Evolutionary conservation across 2,888 invertebrate genomes (phyloP), one percentile per base, ranked within the genome.

Genomic region (Thymelicus sylvestris): DNA sequence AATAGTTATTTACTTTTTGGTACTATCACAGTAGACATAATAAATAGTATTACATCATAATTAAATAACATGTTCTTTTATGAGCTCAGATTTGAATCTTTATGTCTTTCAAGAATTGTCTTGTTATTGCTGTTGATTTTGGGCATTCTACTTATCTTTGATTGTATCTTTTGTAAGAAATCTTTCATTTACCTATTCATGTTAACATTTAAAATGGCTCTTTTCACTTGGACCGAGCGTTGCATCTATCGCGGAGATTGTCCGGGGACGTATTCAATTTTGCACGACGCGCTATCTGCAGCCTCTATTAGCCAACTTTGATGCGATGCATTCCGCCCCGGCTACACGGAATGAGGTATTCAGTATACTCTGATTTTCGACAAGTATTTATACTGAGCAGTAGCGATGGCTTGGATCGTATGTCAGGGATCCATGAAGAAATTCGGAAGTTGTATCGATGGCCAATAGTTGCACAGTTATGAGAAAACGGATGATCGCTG

Each of bases 191-290:
- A 31, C 3, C 3, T 3, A 5, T 31, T 31, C 31, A 31, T 31
- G 31, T 31, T 31, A 31, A 5, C 31, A 31, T 44, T 12, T 0
- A 44, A 7, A 10, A 6, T 10, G 47, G 7, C 60, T 66, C 68
- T 13, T 52, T 7, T 66, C 38, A 64, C 75, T 75, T 50, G 15
- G 15, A 55, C 78, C 79, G 12, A 44, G 19, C 70, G 74, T 75
- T 80, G 84, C 85, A 85, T 65, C 91, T 89, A 87, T 88, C 86
- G 89, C 81, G 84, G 87, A 91, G 90, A 91, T 92, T 91, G 90
- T 88, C 85, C 84, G 80, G 88, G 89, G 89, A 89, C 90, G 87
- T 91, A 92, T 92, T 92, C 91, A 92, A 92, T 92, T 92, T 91
- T 86, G 91, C 89, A 81, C 86, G 84, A 87, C 81, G 86, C 87